A percentile compares a stretch with the other conserved stretches of the same genome.
Conservation (phyloP, 92 coral and sea anemone species). For the Parazoanthus swiftii region DNA sequence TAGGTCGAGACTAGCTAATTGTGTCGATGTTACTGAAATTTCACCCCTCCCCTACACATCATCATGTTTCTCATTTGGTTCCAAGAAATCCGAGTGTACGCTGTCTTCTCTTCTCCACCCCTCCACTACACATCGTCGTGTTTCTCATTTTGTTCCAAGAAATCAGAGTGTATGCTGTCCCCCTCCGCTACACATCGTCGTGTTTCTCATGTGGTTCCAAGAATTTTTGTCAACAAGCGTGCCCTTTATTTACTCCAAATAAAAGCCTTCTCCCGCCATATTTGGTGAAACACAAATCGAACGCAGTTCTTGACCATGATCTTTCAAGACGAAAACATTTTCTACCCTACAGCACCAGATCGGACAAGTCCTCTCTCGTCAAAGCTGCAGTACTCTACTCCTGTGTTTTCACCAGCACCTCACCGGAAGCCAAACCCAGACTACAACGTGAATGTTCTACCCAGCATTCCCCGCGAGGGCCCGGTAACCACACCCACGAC, state of each 20-base stretch:
- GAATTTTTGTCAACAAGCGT: background rate
- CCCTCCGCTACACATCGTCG: background rate
- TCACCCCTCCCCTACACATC: background rate
- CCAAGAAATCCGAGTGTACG: conserved; percentile 47
- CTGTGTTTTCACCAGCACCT: conserved; percentile 91
- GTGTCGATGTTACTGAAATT: too few relatives aligned
- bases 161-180: background rate
- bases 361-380: conserved; percentile 53
- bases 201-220: conserved; percentile 36
- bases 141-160: background rate
- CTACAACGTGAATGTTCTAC: background rate
- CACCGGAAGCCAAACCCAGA: conserved; percentile 47
- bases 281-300: too few relatives aligned
- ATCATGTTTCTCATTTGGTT: background rate
- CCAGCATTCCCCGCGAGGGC: conserved; percentile 74
- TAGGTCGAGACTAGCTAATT: too few relatives aligned
- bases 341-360: conserved; percentile 65
- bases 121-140: background rate
- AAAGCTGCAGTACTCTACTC: conserved; percentile 67
- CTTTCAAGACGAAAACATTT: too few relatives aligned
- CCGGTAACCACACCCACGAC: conserved; percentile 82
- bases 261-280: too few relatives aligned
- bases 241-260: too few relatives aligned
- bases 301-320: too few relatives aligned
- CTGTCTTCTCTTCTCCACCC: background rate